Evolutionary conservation across 1,140 invertebrate genomes (phyloP).

Genomic region (Popillia japonica): DNA sequence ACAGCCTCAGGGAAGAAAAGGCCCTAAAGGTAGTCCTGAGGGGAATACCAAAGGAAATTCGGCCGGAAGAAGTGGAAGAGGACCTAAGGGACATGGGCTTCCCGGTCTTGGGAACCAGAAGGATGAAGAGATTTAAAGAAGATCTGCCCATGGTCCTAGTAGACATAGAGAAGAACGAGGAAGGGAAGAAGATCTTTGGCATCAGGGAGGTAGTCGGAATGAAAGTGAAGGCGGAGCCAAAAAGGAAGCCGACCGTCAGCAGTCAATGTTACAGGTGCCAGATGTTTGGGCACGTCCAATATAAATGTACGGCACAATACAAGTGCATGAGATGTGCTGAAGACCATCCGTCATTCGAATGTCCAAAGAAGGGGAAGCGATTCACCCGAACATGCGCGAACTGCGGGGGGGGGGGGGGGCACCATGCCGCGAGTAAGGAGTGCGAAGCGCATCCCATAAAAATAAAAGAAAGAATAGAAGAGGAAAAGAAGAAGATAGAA

Average conservation of each 20-base stretch:
- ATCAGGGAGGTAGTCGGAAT: too few relatives aligned
- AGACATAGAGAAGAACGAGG: background rate
- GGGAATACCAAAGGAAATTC: too few relatives aligned
- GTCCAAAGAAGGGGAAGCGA: background rate
- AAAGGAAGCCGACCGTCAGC: too few relatives aligned
- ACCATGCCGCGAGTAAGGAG: too few relatives aligned
- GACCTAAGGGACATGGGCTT: background rate
- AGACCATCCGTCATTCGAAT: background rate
- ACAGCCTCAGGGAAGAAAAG: background rate
- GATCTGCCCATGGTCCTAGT: too few relatives aligned
- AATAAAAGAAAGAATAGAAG: too few relatives aligned
- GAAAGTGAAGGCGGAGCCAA: too few relatives aligned
- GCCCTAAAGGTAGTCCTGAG: background rate
- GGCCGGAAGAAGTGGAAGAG: background rate
- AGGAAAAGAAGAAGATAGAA: too few relatives aligned
- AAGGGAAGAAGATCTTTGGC: background rate
- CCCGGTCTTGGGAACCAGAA: background rate
- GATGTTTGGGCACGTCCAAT: slow-evolving; percentile 1
- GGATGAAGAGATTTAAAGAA: too few relatives aligned
- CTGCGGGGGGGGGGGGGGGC: background rate
- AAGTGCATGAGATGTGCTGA: background rate
- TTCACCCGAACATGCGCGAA: background rate
- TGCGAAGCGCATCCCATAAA: too few relatives aligned
- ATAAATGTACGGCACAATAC: background rate
- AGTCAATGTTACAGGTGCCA: too few relatives aligned